A percentile compares a stretch with the other conserved stretches of the same genome.
Conservation (phyloP, 1,140 invertebrate species). For the Bilobella aurantiaca region DNA sequence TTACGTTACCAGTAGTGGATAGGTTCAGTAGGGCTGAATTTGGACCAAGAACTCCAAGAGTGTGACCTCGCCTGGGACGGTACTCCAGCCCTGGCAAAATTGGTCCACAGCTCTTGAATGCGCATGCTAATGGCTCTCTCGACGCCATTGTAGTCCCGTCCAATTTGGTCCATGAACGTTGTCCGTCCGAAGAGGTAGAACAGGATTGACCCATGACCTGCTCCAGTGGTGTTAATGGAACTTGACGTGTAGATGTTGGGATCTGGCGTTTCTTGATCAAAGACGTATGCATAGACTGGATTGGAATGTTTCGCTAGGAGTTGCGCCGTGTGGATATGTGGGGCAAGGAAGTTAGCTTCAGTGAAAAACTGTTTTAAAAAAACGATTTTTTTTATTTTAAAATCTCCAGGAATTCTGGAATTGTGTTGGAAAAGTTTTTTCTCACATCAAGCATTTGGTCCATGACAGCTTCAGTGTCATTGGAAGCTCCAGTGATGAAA, state of each 20-base stretch:
- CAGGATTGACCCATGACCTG: slow-evolving; percentile 52
- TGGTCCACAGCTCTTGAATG: slow-evolving; percentile 30
- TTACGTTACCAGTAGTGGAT: slow-evolving; percentile 25
- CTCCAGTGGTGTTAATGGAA: slow-evolving; percentile 38
- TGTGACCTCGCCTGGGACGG: slow-evolving; percentile 14
- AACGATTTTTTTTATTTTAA: too few relatives aligned
- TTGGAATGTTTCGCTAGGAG: slow-evolving; percentile 33
- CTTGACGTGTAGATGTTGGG: slow-evolving; percentile 39
- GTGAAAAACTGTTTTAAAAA: slow-evolving; percentile 39
- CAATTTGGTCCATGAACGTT: slow-evolving; percentile 40
- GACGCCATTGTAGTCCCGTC: slow-evolving; percentile 31
- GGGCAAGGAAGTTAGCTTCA: slow-evolving; percentile 38
- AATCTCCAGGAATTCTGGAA: background rate
- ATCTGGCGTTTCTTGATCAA: slow-evolving; percentile 33
- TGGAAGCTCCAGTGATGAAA: slow-evolving; percentile 33
- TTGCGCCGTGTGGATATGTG: slow-evolving; percentile 36
- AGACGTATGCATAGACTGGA: slow-evolving; percentile 35
- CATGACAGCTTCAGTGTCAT: slow-evolving; percentile 33
- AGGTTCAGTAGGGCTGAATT: slow-evolving; percentile 10
- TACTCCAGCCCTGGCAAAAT: slow-evolving; percentile 19
- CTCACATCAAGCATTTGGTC: slow-evolving; percentile 35
- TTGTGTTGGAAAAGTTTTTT: slow-evolving; percentile 1
- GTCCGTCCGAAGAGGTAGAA: slow-evolving; percentile 53
- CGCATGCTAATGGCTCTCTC: slow-evolving; percentile 22
- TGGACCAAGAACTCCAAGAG: slow-evolving; percentile 30